Evolutionary conservation across 2,113 vertebrate genomes (phyloP).

Genomic region (Halichoerus grypus): DNA sequence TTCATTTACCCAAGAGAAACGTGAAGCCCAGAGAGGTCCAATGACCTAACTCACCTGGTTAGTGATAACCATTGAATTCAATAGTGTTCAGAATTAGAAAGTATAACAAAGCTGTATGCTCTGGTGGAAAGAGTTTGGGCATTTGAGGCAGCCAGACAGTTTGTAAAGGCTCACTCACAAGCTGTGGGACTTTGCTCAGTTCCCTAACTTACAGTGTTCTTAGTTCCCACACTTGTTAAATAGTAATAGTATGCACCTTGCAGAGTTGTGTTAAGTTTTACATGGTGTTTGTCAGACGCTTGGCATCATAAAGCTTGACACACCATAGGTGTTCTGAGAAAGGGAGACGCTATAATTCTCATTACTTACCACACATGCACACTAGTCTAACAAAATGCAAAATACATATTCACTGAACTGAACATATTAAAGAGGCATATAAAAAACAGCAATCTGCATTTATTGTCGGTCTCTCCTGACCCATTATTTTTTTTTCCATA

Average conservation of each 20-base stretch:
- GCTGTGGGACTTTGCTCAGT: not conserved
- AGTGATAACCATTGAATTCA: not conserved
- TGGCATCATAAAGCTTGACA: not conserved
- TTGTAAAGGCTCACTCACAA: not conserved
- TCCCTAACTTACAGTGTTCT: not conserved
- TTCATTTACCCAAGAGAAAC: slow-evolving; percentile 7
- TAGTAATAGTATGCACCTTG: not conserved
- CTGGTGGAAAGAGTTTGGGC: not conserved
- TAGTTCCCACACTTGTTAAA: not conserved
- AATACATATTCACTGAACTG: not conserved
- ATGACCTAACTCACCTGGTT: not conserved
- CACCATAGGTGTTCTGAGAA: not conserved
- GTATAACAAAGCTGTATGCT: not conserved
- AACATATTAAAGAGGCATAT: not conserved
- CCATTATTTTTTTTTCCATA: not conserved
- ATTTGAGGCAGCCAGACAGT: not conserved
- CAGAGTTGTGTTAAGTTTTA: not conserved
- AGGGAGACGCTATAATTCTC: not conserved
- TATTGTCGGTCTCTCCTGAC: not conserved
- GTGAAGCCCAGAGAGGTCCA: slow-evolving; percentile 11
- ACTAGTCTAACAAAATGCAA: not conserved
- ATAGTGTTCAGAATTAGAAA: not conserved
- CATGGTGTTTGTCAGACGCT: not conserved
- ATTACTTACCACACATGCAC: not conserved
- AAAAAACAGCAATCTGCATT: not conserved